Evolutionary conservation across 2,888 invertebrate species (phyloP), one percentile per base, ranked within the genome.

Genomic region (Tenthredo notha): DNA sequence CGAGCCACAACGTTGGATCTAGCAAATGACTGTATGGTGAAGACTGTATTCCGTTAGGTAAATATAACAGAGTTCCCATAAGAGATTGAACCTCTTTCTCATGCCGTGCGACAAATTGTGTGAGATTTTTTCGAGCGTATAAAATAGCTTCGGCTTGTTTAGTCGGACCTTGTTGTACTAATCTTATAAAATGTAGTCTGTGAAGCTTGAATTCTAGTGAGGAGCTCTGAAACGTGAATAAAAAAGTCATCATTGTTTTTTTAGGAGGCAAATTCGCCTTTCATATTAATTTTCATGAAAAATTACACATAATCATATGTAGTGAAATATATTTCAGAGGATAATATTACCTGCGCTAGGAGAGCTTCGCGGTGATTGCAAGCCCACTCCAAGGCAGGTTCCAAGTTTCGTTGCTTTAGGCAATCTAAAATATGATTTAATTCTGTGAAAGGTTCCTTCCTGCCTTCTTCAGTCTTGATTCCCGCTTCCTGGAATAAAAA

Each of bases 331-430:
- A 21, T 54, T 54, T 75, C 10, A 5, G 21, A 58, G 3, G 2
- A 37, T 61, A 10, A 33, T 33, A 21, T 84, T 90, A 94, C 94
- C 92, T 96, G 96, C 86, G 95, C 95, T 89, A 96, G 94, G 80
- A 99, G 94, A 85, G 96, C 96, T 61, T 96, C 96, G 37, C 96
- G 95, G 91, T 98, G 96, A 10, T 95, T 95, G 87, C 95, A 95
- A 0, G 97, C 97, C 99, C 99, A 99, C 89, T 96, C 95, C 54
- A 99, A 94, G 0, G 99, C 99, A 15, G 98, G 97, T 65, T 95
- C 95, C 1, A 99, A 95, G 92, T 98, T 97, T 78, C 96, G 96
- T 77, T 96, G 96, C 88, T 97, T 97, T 86, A 99, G 94, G 75
- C 98, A 96, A 87, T 97, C 98, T 82, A 98, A 96, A 88, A 99